Percentiles rank a stretch among this genome's conserved stretches.
These are phyloP conservation scores for Brachionus koreanus DNA, from an alignment of 1,140 invertebrate species.

Conservation along the genomic window DNA sequence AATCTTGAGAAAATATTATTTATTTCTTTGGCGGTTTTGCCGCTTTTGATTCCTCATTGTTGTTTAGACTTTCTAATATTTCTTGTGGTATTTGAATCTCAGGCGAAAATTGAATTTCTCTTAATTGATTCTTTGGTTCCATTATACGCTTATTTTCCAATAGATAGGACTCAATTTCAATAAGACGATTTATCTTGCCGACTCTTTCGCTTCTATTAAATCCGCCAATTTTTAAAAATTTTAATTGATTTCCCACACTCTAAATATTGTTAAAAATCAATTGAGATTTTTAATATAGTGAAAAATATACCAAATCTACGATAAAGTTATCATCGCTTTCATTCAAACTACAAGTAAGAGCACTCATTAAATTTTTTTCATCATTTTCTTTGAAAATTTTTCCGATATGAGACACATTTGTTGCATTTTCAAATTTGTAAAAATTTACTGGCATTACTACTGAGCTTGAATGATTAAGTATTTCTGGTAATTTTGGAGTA, in stretches of 20 bases:
- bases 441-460: slow-evolving; percentile 5
- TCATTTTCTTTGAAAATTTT: neutral
- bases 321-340: slow-evolving; percentile 37
- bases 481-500: neutral
- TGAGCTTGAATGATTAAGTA: neutral
- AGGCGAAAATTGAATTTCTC: slow-evolving; percentile 13
- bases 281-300: neutral
- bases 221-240: slow-evolving; percentile 32
- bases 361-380: slow-evolving; percentile 4
- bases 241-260: slow-evolving; percentile 33
- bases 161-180: slow-evolving; percentile 19
- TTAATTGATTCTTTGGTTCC: neutral
- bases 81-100: neutral
- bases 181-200: slow-evolving; percentile 28
- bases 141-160: neutral
- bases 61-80: neutral
- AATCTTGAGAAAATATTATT: neutral
- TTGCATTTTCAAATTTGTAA: slow-evolving; percentile 19
- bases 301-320: slow-evolving; percentile 26
- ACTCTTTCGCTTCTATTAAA: slow-evolving; percentile 39
- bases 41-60: neutral
- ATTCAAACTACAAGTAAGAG: neutral
- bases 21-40: neutral
- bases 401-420: neutral
- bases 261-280: neutral